Evolutionary conservation across 2,113 vertebrate species (phyloP).

Genomic region (Lepisosteus osseus): DNA sequence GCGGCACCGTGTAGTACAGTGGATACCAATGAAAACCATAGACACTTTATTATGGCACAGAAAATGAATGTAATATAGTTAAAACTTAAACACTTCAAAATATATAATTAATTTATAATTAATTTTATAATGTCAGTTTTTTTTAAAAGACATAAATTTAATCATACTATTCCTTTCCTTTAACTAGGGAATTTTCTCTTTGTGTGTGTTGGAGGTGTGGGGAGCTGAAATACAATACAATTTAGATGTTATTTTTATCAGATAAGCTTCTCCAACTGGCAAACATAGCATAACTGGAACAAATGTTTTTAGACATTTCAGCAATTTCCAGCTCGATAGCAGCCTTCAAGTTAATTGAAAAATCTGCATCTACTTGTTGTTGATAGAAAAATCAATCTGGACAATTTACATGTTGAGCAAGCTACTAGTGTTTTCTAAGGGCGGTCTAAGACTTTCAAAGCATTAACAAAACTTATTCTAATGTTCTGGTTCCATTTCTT

Average conservation of each 20-base stretch:
- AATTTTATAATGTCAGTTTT: not conserved
- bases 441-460: not conserved
- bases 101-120: not conserved
- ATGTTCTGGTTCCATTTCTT: not conserved
- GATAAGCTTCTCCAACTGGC: constrained; percentile 11
- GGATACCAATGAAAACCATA: not conserved
- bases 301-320: constrained; percentile 16
- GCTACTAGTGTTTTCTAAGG: not conserved
- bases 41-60: not conserved
- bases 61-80: not conserved
- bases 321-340: constrained; percentile 7
- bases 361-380: constrained; percentile 11
- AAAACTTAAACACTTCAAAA: not conserved
- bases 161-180: not conserved
- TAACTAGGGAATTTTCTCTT: not conserved
- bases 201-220: not conserved
- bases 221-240: constrained; percentile 6
- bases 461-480: not conserved
- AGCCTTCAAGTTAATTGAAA: constrained; percentile 21
- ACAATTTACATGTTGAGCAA: constrained; percentile 12
- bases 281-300: constrained; percentile 16
- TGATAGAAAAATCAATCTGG: constrained; percentile 20
- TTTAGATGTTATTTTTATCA: constrained; percentile 17
- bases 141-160: not conserved
- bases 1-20: not conserved